Evolutionary conservation across 2,113 vertebrate species (phyloP), one percentile per base, ranked within the genome.

Genomic region (Trematocara stigmaticum): DNA sequence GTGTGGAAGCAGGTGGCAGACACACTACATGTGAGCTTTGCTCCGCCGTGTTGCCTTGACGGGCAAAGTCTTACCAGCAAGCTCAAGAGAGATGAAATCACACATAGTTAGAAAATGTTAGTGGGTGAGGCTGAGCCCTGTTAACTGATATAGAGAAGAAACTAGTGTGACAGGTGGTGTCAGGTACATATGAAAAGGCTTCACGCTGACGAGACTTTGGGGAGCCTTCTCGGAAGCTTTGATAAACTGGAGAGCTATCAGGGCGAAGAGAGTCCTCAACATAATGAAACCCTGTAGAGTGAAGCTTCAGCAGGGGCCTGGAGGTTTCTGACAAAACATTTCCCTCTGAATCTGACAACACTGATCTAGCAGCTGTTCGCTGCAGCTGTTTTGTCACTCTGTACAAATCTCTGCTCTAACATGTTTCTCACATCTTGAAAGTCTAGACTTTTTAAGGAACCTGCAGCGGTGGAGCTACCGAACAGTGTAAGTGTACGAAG

Each of bases 201-300:
- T 91, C 85, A 90, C 55, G 83, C 55, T 89, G 90, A 93, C 71
- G 34, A 82, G 91, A 80, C 89, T 42, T 79, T 20, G 45, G 89
- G 91, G 93, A 91, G 80, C 74, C 23, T 71, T 42, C 59, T 64
- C 12, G 42, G 64, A 84, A 12, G 84, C 88, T 93, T 88, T 90
- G 92, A 94, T 92, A 93, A 92, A 79, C 56, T 76, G 55, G 76
- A 87, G 81, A 87, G 78, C 82, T 78, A 91, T 91, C 88, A 89
- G 79, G 69, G 82, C 35, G 53, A 89, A 83, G 78, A 86, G 66
- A 91, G 88, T 85, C 81, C 85, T 85, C 88, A 6, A 42, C 79
- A 49, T 78, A 89, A 91, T 89, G 57, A 83, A 91, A 89, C 79
- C 16, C 9, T 79, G 87, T 81, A 86, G 57, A 20, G 74, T 40